phyloP scores from a whole-genome alignment of 2,888 invertebrate genomes.

The Polymixis flavicincta region DNA sequence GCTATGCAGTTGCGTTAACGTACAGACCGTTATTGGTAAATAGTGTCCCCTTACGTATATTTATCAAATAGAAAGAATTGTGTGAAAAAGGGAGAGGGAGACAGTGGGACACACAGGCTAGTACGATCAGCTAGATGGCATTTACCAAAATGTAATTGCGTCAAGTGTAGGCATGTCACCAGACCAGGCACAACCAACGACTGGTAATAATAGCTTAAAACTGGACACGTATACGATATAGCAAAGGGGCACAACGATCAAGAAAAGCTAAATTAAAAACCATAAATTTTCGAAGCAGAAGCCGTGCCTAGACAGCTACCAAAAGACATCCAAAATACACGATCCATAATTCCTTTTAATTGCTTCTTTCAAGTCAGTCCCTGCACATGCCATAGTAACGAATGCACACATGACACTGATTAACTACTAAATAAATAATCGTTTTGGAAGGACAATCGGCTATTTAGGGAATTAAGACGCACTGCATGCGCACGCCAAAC shows the following conservation, averaged over 20 bases:
- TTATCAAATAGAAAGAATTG: neutral
- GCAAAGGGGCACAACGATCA: neutral
- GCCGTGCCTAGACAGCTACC: too few relatives aligned
- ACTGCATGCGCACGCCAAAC: slow-evolving; percentile 56
- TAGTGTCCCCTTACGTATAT: neutral
- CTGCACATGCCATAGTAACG: slow-evolving; percentile 37
- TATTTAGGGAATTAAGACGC: slow-evolving; percentile 71
- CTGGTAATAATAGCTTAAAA: neutral
- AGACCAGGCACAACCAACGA: neutral
- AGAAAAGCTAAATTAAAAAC: neutral
- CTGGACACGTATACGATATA: neutral
- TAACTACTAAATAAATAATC: slow-evolving; percentile 65
- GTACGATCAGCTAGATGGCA: too few relatives aligned
- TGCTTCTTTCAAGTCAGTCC: slow-evolving; percentile 14
- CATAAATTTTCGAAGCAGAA: neutral
- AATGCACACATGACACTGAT: slow-evolving; percentile 57
- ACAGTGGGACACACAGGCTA: too few relatives aligned
- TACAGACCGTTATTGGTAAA: neutral
- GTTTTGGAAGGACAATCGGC: slow-evolving; percentile 71
- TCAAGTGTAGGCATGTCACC: neutral
- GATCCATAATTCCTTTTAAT: slow-evolving; percentile 3
- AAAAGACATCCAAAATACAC: neutral
- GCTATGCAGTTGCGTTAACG: neutral
- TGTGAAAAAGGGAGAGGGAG: too few relatives aligned
- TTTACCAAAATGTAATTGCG: neutral